Evolutionary conservation across 2,113 vertebrate genomes (phyloP), one percentile per base, ranked within the genome.

Genomic region (Chitala chitala): DNA sequence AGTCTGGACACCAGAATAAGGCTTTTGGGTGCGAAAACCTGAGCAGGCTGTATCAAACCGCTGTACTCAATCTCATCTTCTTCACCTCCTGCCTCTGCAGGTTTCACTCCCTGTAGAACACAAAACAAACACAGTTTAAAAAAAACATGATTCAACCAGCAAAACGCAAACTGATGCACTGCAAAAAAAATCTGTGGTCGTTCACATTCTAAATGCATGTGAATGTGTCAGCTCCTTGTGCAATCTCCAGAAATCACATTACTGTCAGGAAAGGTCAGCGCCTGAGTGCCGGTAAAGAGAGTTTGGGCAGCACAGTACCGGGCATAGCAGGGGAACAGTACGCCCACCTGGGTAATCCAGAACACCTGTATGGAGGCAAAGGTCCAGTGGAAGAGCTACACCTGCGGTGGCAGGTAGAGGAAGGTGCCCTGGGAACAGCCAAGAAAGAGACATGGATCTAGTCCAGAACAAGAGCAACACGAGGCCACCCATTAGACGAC

Each of bases 11-110:
- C 96, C 68, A 98, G 88, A 74, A 99, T 96, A 79, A 99, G 88
- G 86, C 97, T 98, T 89, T 99, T 99, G 75, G 97, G 97, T 86
- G 95, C 93, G 90, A 99, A 98, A 10, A 96, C 92, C 93, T 98
- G 92, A 72, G 96, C 96, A 78, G 97, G 97, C 4, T 93, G 94
- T 87, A 99, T 96, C 87, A 98, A 89, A 72, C 93, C 93, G 79
- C 93, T 89, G n/a, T 94, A 91, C 68, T 92, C 94, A 58, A 90
- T 91, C 83, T 94, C 94, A 72, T 96, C 94, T 68, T 93, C 93
- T 86, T 94, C 92, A 86, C 94, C 94, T 75, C 88, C 93, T 82
- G 84, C 86, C 72, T 93, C 91, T 71, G 91, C 89, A 38, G 82
- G 87, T 85, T 94, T 98, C 74, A 92, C 86, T 82, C 93, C 96